A percentile compares a stretch with the other conserved stretches of the same genome.
phyloP scores from a whole-genome alignment of 2,888 invertebrate species.

The Drosophila tripunctata region DNA sequence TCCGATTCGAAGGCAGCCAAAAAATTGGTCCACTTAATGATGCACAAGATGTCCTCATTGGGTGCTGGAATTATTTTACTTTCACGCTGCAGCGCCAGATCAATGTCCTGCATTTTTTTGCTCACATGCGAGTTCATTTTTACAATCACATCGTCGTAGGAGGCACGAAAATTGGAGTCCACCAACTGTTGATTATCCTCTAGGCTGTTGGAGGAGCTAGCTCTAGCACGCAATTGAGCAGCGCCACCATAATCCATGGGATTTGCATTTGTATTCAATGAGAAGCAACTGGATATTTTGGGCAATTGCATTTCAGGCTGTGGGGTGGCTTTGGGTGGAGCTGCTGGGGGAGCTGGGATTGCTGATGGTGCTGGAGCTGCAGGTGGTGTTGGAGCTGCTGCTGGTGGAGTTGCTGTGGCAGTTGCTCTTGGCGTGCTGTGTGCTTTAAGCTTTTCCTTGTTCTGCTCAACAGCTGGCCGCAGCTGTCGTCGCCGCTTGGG shows the following conservation, averaged over 20 bases:
- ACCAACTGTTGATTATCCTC: not conserved
- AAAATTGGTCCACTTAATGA: slow-evolving; percentile 82
- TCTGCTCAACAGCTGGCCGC: not conserved
- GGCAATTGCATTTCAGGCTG: slow-evolving; percentile 65
- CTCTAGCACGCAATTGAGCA: not conserved
- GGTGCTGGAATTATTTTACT: slow-evolving; percentile 81
- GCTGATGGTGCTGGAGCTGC: not conserved
- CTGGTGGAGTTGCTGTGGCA: not conserved
- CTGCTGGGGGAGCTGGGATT: not conserved
- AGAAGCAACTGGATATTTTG: slow-evolving; percentile 77
- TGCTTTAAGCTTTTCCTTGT: not conserved
- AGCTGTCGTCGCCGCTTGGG: slow-evolving; percentile 13
- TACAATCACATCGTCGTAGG: slow-evolving; percentile 78
- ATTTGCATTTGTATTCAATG: slow-evolving; percentile 52
- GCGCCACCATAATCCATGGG: not conserved
- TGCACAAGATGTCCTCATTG: slow-evolving; percentile 81
- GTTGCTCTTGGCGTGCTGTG: not conserved
- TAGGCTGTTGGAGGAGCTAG: not conserved
- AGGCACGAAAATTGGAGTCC: slow-evolving; percentile 49
- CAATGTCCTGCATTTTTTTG: slow-evolving; percentile 83
- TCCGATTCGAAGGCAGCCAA: slow-evolving; percentile 79
- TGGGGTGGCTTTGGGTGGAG: not conserved
- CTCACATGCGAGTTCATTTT: slow-evolving; percentile 82
- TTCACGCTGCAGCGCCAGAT: slow-evolving; percentile 80
- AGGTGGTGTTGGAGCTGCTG: too few relatives aligned